Evolutionary conservation across 1,140 invertebrate genomes (phyloP).

Genomic region (Aporrectodea caliginosa): DNA sequence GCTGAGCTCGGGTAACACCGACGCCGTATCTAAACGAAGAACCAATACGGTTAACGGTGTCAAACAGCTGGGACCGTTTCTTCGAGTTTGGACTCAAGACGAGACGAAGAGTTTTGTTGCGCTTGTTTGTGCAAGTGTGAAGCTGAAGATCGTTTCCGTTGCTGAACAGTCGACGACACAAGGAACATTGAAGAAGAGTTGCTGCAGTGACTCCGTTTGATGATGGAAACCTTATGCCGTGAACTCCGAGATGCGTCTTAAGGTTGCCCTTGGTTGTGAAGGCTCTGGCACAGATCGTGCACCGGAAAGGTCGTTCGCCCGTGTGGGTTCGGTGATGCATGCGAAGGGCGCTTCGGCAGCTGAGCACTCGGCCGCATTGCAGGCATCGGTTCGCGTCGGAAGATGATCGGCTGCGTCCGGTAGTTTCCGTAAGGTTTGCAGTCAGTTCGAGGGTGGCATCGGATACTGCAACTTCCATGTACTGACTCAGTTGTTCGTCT

Average conservation of each 20-base stretch:
- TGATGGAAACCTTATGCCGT: slow-evolving; percentile 68
- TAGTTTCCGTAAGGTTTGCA: slow-evolving; percentile 69
- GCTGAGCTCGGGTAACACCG: neutral
- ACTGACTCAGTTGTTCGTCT: slow-evolving; percentile 63
- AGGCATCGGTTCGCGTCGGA: slow-evolving; percentile 96
- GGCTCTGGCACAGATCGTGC: slow-evolving; percentile 68
- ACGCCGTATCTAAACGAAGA: neutral
- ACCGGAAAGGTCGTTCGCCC: slow-evolving; percentile 94
- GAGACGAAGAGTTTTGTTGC: slow-evolving; percentile 60
- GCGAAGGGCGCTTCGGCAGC: slow-evolving; percentile 91
- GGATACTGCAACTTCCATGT: slow-evolving; percentile 83
- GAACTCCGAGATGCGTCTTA: slow-evolving; percentile 97
- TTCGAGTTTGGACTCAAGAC: neutral
- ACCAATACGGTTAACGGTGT: too few species aligned
- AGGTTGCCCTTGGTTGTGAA: slow-evolving; percentile 98
- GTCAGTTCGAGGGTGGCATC: neutral
- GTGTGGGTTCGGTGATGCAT: slow-evolving; percentile 98
- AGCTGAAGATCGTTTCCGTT: slow-evolving; percentile 90
- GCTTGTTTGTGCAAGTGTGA: slow-evolving; percentile 84
- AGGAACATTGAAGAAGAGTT: slow-evolving; percentile 91
- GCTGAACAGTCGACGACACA: slow-evolving; percentile 96
- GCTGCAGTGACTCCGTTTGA: slow-evolving; percentile 54
- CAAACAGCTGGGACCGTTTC: too few species aligned
- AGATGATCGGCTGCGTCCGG: slow-evolving; percentile 89
- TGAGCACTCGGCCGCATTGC: slow-evolving; percentile 91